A percentile compares a stretch with the other conserved stretches of the same genome.
Conservation (phyloP, 2,797 vertebrate species). For the Threskiornis aethiopicus region DNA sequence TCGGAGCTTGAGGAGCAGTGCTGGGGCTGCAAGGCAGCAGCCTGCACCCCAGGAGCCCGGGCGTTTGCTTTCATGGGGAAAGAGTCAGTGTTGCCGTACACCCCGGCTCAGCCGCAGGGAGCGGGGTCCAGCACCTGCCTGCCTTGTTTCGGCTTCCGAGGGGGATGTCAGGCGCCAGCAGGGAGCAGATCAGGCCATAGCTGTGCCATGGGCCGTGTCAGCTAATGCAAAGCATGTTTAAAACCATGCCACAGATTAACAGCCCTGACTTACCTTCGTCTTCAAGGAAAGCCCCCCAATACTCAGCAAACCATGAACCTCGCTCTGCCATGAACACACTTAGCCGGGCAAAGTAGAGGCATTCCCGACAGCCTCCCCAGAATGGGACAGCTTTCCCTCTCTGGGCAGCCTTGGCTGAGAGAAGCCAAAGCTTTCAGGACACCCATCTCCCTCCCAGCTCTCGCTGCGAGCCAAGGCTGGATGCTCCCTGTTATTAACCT, state of each 20-base stretch:
- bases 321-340: fast-evolving
- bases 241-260: not conserved
- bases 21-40: not conserved
- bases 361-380: fast-evolving
- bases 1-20: not conserved
- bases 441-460: fast-evolving
- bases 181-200: not conserved
- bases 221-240: not conserved
- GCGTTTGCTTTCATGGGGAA: fast-evolving
- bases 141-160: fast-evolving
- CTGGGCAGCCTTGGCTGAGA: not conserved
- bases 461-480: not conserved
- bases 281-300: not conserved
- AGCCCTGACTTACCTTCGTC: not conserved
- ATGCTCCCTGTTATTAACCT: not conserved
- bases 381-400: not conserved
- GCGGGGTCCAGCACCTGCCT: fast-evolving
- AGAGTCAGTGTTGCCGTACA: fast-evolving
- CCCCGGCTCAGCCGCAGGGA: fast-evolving
- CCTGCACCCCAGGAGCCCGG: not conserved
- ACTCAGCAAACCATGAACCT: not conserved
- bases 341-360: fast-evolving
- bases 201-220: fast-evolving
- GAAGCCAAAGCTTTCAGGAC: not conserved
- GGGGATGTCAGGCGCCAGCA: fast-evolving